Conservation (phyloP, 1,140 invertebrate genomes). For the Ips typographus region DNA sequence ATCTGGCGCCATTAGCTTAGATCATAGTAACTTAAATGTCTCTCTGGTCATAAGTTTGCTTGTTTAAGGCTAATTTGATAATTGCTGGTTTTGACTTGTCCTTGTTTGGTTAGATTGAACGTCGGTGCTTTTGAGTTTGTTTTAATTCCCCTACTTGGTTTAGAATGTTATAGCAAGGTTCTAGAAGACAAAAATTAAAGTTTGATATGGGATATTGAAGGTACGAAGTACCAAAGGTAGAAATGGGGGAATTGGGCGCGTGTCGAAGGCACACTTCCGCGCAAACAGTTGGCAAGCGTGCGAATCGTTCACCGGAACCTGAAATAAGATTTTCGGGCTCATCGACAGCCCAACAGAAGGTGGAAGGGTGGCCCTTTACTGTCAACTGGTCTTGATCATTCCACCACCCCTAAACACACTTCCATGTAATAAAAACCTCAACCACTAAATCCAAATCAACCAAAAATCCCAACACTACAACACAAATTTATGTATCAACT, state of each 20-base stretch:
- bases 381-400: not conserved
- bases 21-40: not conserved
- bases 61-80: conserved; percentile 1
- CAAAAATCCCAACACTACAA: too few relatives aligned
- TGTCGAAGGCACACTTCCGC: conserved; percentile 31
- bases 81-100: not conserved
- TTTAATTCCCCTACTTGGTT: too few relatives aligned
- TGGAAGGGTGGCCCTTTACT: conserved; percentile 2
- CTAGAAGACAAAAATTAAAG: too few relatives aligned
- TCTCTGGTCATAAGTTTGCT: not conserved
- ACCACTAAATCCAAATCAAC: too few relatives aligned
- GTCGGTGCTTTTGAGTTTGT: too few relatives aligned
- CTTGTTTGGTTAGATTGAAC: too few relatives aligned
- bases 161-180: too few relatives aligned
- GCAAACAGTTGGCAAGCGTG: conserved; percentile 34
- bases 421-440: too few relatives aligned
- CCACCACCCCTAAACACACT: too few relatives aligned
- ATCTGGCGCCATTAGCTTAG: too few relatives aligned
- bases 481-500: too few relatives aligned
- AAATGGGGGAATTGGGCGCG: conserved; percentile 26
- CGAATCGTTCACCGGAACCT: conserved; percentile 31
- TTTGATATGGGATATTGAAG: not conserved
- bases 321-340: conserved; percentile 30
- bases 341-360: conserved; percentile 30
- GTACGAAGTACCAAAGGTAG: not conserved